Evolutionary conservation across 37 sponge, comb jelly and placozoan species (phyloP).

Genomic region (Ianthella basta): DNA sequence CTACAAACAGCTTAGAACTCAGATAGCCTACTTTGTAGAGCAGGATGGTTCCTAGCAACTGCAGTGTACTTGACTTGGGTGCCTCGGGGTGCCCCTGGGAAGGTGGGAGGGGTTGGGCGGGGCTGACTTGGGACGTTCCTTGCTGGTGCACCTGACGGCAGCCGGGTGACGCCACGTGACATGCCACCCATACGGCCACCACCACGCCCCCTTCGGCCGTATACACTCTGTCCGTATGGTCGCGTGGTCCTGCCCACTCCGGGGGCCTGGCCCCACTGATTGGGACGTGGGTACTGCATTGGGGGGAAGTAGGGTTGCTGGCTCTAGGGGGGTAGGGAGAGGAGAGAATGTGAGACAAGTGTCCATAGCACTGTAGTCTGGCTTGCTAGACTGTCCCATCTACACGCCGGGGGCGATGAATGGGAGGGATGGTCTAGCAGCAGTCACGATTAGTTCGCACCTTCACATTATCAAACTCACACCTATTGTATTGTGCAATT

Average conservation of each 20-base stretch:
- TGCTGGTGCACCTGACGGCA: constrained; percentile 28
- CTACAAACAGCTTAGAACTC: too few relatives aligned
- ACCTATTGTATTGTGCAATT: too few relatives aligned
- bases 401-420: too few relatives aligned
- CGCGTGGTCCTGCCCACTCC: constrained; percentile 24
- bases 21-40: too few relatives aligned
- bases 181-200: constrained; percentile 18
- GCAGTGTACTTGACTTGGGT: constrained; percentile 29
- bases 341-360: too few relatives aligned
- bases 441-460: too few relatives aligned
- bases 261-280: constrained; percentile 57
- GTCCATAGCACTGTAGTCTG: too few relatives aligned
- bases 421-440: too few relatives aligned
- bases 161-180: constrained; percentile 6
- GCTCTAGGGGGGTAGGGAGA: constrained; percentile 28
- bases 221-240: constrained; percentile 33
- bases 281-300: constrained; percentile 28
- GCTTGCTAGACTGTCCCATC: too few relatives aligned
- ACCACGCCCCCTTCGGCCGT: constrained; percentile 29
- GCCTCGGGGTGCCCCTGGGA: background rate
- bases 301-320: constrained; percentile 71
- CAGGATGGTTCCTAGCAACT: too few relatives aligned
- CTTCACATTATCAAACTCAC: too few relatives aligned
- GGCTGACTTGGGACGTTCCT: constrained; percentile 18
- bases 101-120: constrained; percentile 16